Evolutionary conservation across 2,113 vertebrate genomes (phyloP), one percentile per base, ranked within the genome.

Genomic region (Vulpes lagopus): DNA sequence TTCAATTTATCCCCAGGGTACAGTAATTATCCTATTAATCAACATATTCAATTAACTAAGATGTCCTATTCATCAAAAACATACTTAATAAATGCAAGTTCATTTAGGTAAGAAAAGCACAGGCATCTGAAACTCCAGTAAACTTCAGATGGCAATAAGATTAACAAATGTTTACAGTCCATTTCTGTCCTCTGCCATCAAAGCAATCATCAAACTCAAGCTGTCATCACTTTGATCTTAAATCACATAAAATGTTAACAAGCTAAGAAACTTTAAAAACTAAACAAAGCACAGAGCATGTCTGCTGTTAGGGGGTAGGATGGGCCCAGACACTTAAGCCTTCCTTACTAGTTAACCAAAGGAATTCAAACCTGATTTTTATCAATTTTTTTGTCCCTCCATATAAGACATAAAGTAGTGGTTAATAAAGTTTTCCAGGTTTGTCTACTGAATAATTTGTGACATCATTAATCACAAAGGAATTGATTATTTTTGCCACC

Each of bases 381-480:
- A 67, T 80, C 30, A 95, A 43, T 43, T 79, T 95, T 95, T 94
- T 86, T 35, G 83, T 10, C 43, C 3, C 8, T 83, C 1, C 11
- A 17, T 55, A 20, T 88, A 80, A 96, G 30, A 51, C 35, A 20
- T 32, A 38, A 93, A 92, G 32, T 53, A 57, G 1, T 81, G n/a
- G 17, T 82, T 14, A 57, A 16, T 2, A 62, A 49, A 97, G 17
- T 73, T 86, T 87, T 65, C 84, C 38, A 4, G 10, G 22, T 71
- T 74, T 78, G 17, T 87, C 76, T 60, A 30, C 5, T n/a, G 38
- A 25, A 16, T 5, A 32, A 27, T 82, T 85, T 85, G 82, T 97
- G 8, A 22, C 87, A 97, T 81, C 59, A 43, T 94, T 97, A 97
- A 97, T 98, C 96, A 97, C 20, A 67, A 76, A 94, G 55, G 89